Evolutionary conservation across 2,888 invertebrate genomes (phyloP), one percentile per base, ranked within the genome.

Genomic region (Bruchidius siliquastri): DNA sequence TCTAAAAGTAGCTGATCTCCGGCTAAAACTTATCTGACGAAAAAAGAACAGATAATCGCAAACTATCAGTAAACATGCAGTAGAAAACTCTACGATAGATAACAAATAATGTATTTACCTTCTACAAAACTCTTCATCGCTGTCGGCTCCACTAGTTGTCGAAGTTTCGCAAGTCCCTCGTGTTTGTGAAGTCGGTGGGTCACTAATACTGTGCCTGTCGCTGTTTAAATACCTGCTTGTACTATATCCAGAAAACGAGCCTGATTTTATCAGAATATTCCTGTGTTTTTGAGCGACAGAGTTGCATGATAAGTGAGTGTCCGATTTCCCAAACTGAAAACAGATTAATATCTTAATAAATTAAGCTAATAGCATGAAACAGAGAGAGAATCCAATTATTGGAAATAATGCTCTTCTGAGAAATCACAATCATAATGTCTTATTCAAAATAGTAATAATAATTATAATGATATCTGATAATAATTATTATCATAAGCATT

Each of bases 211-310:
- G 78, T 89, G 90, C 70, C 76, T 76, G 69, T 80, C 80, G 70
- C 75, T 76, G 74, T 90, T 91, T 30, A 49, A 49, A 49, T 72
- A 89, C 70, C 74, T 73, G 88, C 79, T 90, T 88, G 78, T 72
- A 76, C 91, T 83, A 76, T 82, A 88, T 20, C 92, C 92, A 72
- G 93, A 92, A 86, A 93, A 93, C 8, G 93, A 93, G 68, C 92
- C 91, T 0, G 93, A 93, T 86, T 94, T 94, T 21, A 93, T 91
- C 71, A 93, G 77, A 22, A 81, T 74, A 72, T 77, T 79, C 69
- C 81, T 79, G 32, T 77, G 77, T 22, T 78, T 81, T 73, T 74
- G 76, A 70, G 71, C 32, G 21, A 30, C 72, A 13, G 80, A 76
- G 73, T 77, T 81, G 75, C 77, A 78, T 66, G 78, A 72, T 66